Percentiles rank a stretch among this genome's conserved stretches.
phyloP scores from a whole-genome alignment of 23 tunicate genomes.

The Trididemnum miniatum region DNA sequence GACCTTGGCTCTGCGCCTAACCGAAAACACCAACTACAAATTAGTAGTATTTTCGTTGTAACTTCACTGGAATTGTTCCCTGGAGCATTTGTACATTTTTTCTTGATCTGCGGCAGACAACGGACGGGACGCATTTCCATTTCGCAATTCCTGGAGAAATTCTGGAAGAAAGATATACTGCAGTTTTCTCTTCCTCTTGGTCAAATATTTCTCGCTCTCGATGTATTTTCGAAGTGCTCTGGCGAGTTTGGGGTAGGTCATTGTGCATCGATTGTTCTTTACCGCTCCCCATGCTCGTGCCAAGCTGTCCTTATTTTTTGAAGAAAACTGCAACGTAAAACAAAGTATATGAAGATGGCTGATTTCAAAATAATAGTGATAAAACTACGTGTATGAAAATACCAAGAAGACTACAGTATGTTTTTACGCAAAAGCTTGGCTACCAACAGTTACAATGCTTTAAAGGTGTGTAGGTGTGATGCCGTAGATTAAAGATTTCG shows the following conservation, averaged over 20 bases:
- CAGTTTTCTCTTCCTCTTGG: slow-evolving; percentile 65
- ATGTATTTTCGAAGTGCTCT: slow-evolving; percentile 90
- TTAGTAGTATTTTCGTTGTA: too few relatives aligned
- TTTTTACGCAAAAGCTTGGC: too few relatives aligned
- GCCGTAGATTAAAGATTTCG: too few relatives aligned
- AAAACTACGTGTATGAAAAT: background rate
- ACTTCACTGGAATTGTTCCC: too few relatives aligned
- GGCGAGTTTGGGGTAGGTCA: slow-evolving; percentile 95
- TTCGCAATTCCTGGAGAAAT: slow-evolving; percentile 22
- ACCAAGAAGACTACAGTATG: background rate
- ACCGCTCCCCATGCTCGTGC: slow-evolving; percentile 76
- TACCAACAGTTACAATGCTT: too few relatives aligned
- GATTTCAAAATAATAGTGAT: background rate
- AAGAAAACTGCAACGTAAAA: slow-evolving; percentile 63
- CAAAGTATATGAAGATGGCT: too few relatives aligned
- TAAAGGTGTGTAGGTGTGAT: too few relatives aligned
- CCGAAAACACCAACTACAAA: too few relatives aligned
- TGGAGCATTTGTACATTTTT: slow-evolving; percentile 15
- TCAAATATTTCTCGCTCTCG: slow-evolving; percentile 44
- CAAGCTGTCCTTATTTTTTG: slow-evolving; percentile 62
- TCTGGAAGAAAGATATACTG: slow-evolving; percentile 80
- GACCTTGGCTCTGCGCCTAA: too few relatives aligned
- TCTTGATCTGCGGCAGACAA: background rate
- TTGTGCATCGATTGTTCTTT: slow-evolving; percentile 70
- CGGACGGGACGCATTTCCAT: background rate